phyloP scores from a whole-genome alignment of 2,888 invertebrate species.

The Torymus aiolomorphi region DNA sequence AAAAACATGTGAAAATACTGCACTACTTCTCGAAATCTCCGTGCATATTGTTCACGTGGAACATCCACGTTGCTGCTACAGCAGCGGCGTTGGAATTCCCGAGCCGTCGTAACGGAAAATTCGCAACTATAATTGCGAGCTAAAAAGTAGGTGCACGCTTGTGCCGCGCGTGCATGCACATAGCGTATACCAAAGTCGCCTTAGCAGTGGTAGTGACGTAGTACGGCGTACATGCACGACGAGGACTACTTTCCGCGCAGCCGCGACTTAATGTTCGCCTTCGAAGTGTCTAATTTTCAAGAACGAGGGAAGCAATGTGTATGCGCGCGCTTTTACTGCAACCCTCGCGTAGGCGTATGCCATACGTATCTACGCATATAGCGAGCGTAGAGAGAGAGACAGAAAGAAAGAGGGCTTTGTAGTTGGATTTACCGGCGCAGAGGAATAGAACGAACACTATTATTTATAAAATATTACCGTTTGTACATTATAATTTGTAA shows the following conservation, averaged over 20 bases:
- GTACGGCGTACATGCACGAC: not conserved
- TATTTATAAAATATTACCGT: not conserved
- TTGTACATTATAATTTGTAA: too few species aligned
- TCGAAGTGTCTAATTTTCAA: slow-evolving; percentile 56
- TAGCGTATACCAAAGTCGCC: too few species aligned
- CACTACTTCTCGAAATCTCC: too few species aligned
- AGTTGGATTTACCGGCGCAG: not conserved
- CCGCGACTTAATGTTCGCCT: slow-evolving; percentile 51
- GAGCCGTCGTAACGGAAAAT: slow-evolving; percentile 42
- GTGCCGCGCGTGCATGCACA: too few species aligned
- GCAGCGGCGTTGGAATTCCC: slow-evolving; percentile 10
- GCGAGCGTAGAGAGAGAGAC: not conserved
- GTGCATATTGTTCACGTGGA: not conserved
- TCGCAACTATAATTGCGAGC: slow-evolving; percentile 46
- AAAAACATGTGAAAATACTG: too few species aligned
- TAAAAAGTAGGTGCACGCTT: slow-evolving; percentile 42
- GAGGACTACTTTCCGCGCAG: slow-evolving; percentile 39
- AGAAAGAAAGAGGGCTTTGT: not conserved
- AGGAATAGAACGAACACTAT: not conserved
- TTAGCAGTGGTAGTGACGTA: too few species aligned
- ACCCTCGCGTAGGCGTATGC: slow-evolving; percentile 27
- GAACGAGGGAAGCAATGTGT: slow-evolving; percentile 34
- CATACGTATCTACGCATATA: not conserved
- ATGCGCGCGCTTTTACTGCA: slow-evolving; percentile 24
- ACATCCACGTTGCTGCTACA: too few species aligned